A percentile compares a stretch with the other conserved stretches of the same genome.
Evolutionary conservation across 23 tunicate genomes (phyloP).

Genomic region (Halocynthia roretzi): DNA sequence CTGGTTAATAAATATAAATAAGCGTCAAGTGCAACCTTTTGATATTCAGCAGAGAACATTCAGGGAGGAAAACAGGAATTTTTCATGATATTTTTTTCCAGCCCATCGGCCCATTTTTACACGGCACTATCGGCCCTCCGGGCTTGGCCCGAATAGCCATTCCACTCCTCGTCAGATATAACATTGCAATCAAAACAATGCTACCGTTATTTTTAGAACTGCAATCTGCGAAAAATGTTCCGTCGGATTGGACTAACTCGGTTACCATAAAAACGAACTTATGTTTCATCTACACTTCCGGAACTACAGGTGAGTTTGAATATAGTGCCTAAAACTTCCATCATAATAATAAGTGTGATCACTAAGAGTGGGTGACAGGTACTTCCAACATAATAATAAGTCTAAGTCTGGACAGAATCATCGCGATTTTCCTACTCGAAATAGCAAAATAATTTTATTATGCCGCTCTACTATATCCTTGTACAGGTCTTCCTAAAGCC

Average conservation of each 20-base stretch:
- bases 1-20: too few species aligned
- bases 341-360: too few species aligned
- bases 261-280: background rate
- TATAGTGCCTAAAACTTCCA: too few species aligned
- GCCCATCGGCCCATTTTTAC: conserved; percentile 20
- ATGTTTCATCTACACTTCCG: conserved; percentile 63
- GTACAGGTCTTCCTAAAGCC: conserved; percentile 21
- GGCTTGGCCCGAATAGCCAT: conserved; percentile 1
- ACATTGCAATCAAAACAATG: too few species aligned
- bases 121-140: conserved; percentile 14
- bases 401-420: too few species aligned
- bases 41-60: too few species aligned
- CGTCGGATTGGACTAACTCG: conserved; percentile 14
- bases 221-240: conserved; percentile 8
- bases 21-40: too few species aligned
- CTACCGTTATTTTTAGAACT: conserved; percentile 5
- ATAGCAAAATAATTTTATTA: background rate
- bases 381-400: too few species aligned
- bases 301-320: conserved; percentile 43
- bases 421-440: background rate
- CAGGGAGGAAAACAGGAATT: too few species aligned
- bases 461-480: background rate
- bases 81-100: background rate
- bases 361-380: too few species aligned
- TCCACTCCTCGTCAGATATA: too few species aligned